A percentile compares a stretch with the other conserved stretches of the same genome.
Conservation (phyloP, 2,113 vertebrate species). For the Ranitomeya imitator region DNA sequence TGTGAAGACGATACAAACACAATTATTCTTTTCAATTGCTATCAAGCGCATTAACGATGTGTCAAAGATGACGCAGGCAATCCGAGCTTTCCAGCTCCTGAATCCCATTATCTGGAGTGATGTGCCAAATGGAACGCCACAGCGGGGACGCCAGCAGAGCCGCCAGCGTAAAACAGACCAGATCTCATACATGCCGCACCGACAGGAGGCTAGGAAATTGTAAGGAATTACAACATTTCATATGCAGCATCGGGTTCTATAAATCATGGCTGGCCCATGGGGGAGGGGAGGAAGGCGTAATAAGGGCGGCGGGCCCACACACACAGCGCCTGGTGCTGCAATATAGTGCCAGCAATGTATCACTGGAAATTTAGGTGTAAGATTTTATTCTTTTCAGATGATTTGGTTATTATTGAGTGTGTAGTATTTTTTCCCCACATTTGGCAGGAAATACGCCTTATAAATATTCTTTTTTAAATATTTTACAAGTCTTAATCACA, state of each 20-base stretch:
- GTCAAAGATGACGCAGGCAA: not conserved
- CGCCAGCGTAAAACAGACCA: not conserved
- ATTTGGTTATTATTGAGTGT: too few species aligned
- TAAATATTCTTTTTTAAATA: too few species aligned
- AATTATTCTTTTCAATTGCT: constrained; percentile 26
- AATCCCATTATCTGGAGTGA: constrained; percentile 2
- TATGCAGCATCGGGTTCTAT: not conserved
- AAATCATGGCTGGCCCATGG: not conserved
- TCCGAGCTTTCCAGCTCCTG: not conserved
- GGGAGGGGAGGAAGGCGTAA: not conserved
- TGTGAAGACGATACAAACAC: constrained; percentile 62
- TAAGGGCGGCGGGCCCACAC: not conserved
- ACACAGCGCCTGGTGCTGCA: not conserved
- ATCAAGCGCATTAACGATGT: not conserved
- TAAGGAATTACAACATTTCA: not conserved
- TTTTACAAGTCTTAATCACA: too few species aligned
- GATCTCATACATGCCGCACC: not conserved
- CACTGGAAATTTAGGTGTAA: too few species aligned
- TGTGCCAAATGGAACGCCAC: not conserved
- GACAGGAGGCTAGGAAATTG: not conserved
- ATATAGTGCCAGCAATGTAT: not conserved
- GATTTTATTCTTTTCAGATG: too few species aligned
- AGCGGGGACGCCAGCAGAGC: not conserved
- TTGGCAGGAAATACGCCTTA: too few species aligned
- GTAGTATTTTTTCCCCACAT: too few species aligned